Evolutionary conservation across 2,797 vertebrate genomes (phyloP).

Genomic region (Anguilla anguilla): DNA sequence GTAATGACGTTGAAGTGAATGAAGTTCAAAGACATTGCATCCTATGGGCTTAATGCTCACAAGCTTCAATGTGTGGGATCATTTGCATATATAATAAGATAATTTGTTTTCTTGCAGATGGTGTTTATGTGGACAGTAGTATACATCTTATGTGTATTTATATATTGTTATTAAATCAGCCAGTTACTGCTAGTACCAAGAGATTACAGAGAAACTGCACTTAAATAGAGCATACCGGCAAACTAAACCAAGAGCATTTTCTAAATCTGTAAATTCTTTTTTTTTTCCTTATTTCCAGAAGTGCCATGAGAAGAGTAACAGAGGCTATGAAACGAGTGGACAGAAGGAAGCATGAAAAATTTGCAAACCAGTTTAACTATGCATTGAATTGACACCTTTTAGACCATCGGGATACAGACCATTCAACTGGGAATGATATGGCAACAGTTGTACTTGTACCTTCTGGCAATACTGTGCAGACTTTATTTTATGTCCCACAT

Average conservation of each 20-base stretch:
- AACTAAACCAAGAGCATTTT: background rate
- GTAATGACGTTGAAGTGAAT: background rate
- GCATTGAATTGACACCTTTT: conserved; percentile 77
- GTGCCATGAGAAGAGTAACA: conserved; percentile 79
- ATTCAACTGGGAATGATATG: background rate
- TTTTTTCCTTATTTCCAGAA: conserved; percentile 67
- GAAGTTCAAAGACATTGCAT: background rate
- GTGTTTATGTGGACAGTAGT: background rate
- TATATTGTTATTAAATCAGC: background rate
- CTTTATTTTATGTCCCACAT: too few relatives aligned
- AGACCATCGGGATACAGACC: background rate
- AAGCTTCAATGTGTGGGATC: background rate
- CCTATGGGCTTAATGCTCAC: background rate
- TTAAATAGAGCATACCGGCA: background rate
- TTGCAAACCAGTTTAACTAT: conserved; percentile 97
- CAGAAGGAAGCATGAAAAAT: conserved; percentile 90
- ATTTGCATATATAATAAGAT: background rate
- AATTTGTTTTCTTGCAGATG: background rate
- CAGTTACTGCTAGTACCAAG: background rate
- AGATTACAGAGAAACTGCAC: background rate
- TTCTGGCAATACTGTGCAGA: background rate
- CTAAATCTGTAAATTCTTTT: background rate
- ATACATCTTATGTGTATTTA: background rate
- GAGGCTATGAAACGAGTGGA: conserved; percentile 85
- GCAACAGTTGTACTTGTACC: too few relatives aligned